phyloP scores from a whole-genome alignment of 2,888 invertebrate genomes.

The Amiota communis region DNA sequence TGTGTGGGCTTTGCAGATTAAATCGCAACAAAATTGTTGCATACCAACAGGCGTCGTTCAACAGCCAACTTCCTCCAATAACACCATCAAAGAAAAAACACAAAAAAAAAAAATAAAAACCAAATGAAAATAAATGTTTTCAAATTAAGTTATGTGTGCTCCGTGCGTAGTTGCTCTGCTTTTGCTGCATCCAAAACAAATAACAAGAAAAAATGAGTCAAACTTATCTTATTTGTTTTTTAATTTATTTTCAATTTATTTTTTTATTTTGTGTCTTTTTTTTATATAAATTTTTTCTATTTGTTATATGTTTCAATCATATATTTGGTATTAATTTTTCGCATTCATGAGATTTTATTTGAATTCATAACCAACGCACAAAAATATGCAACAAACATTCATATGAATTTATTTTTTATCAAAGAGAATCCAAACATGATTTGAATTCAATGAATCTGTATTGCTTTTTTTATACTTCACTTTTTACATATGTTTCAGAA shows the following conservation, averaged over 20 bases:
- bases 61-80: neutral
- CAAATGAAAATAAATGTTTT: slow-evolving; percentile 17
- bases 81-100: neutral
- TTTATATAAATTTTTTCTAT: no score
- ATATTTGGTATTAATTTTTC: neutral
- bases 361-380: neutral
- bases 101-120: no score
- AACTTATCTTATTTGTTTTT: neutral
- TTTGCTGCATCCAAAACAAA: no score
- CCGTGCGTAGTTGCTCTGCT: neutral
- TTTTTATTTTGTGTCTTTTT: no score
- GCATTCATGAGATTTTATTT: neutral
- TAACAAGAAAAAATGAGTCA: neutral
- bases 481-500: no score
- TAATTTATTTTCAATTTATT: neutral
- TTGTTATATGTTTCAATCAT: neutral
- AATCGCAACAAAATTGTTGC: slow-evolving; percentile 28
- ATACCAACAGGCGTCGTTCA: slow-evolving; percentile 15
- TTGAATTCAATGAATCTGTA: no score
- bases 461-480: no score
- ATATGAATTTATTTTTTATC: neutral
- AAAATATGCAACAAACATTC: neutral
- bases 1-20: slow-evolving; percentile 13
- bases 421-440: no score
- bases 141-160: neutral